Evolutionary conservation across 2,113 vertebrate species (phyloP).

Genomic region (Lanius collurio): DNA sequence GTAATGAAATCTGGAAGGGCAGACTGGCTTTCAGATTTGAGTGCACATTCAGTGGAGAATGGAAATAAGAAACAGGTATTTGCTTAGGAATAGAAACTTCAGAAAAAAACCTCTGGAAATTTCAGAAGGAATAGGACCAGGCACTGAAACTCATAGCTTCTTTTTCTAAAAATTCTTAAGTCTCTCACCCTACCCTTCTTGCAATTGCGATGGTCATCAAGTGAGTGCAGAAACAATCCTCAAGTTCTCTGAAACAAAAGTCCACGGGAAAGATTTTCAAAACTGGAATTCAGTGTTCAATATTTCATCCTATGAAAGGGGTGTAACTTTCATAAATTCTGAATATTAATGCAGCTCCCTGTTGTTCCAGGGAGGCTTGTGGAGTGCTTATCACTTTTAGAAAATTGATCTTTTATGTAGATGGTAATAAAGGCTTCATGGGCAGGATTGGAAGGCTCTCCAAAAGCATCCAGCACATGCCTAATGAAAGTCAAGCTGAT

Average conservation of each 20-base stretch:
- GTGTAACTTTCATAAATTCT: background rate
- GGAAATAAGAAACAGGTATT: background rate
- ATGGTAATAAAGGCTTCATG: background rate
- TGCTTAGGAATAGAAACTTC: background rate
- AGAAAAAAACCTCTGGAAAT: background rate
- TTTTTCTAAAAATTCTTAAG: background rate
- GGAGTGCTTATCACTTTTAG: background rate
- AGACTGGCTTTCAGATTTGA: background rate
- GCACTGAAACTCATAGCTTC: background rate
- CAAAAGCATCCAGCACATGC: background rate
- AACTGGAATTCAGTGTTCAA: background rate
- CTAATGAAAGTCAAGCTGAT: background rate
- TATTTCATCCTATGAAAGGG: background rate
- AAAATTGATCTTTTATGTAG: background rate
- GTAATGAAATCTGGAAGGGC: background rate
- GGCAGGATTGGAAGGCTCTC: background rate
- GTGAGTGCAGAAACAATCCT: background rate
- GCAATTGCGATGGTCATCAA: background rate
- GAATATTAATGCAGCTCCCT: background rate
- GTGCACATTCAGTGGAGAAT: background rate
- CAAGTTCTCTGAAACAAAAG: background rate
- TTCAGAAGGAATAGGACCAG: background rate
- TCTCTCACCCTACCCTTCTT: background rate
- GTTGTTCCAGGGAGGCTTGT: background rate
- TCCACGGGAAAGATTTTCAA: background rate